Evolutionary conservation across 2,113 vertebrate species (phyloP).

Genomic region (Dicentrarchus labrax): DNA sequence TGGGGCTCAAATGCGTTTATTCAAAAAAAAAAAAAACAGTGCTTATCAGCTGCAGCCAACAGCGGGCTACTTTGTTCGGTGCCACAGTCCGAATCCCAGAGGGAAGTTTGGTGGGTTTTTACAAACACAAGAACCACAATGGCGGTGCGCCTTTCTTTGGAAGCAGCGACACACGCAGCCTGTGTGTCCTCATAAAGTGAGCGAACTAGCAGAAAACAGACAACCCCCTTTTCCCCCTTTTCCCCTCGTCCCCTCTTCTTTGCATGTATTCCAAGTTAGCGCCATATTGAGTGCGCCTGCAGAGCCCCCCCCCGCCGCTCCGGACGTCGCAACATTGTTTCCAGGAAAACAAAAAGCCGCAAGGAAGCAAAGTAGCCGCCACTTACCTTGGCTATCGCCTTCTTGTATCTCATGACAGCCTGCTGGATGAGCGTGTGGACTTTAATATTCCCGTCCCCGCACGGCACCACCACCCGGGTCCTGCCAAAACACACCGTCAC

Average conservation of each 20-base stretch:
- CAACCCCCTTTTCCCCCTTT: not conserved
- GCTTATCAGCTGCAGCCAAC: not conserved
- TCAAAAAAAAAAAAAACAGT: too few relatives aligned
- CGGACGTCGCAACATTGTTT: constrained; percentile 63
- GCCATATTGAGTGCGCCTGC: constrained; percentile 76
- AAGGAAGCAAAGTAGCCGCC: constrained; percentile 13
- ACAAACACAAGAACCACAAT: constrained; percentile 69
- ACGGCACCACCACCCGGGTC: constrained; percentile 97
- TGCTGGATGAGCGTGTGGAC: constrained; percentile 93
- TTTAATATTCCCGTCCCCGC: constrained; percentile 92
- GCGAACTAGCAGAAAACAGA: not conserved
- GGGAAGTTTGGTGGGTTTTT: constrained; percentile 71
- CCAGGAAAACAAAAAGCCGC: constrained; percentile 60
- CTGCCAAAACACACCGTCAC: constrained; percentile 94
- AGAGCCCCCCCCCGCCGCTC: constrained; percentile 16
- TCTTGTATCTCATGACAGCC: constrained; percentile 93
- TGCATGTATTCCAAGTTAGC: constrained; percentile 72
- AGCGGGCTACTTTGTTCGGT: not conserved
- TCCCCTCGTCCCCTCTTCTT: not conserved
- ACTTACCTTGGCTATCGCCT: constrained; percentile 96
- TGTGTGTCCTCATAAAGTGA: not conserved
- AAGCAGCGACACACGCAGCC: constrained; percentile 9
- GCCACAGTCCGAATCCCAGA: constrained; percentile 31
- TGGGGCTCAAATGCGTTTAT: fast-evolving
- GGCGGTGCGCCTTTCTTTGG: constrained; percentile 63